Evolutionary conservation across 2,113 vertebrate species (phyloP), one percentile per base, ranked within the genome.

Genomic region (Miniopterus natalensis): DNA sequence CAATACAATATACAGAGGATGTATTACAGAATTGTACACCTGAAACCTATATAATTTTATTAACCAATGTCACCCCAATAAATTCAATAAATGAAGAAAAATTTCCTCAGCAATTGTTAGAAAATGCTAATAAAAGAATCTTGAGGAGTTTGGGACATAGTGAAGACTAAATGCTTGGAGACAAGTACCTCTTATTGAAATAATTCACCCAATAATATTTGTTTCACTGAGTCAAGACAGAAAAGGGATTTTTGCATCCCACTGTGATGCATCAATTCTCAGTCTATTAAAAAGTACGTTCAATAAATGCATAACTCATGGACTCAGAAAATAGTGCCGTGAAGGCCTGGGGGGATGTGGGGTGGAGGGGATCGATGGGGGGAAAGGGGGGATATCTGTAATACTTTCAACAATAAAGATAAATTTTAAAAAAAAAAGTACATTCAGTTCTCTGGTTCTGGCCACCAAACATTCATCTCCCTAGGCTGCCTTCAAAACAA

Each of bases 281-380:
- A 77, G n/a, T 78, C 95, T 89, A 91, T 91, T 93, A 84, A 93
- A 90, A 96, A 94, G 80, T 59, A 71, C 90, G 84, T 87, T 86
- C 57, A 51, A 36, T 36, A 36, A 36, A 36, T 36, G 36, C 36
- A 36, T 36, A 36, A 36, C 36, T 36, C 36, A 36, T 36, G 36
- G 36, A 36, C 36, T 36, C 36, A 36, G 36, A 36, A 36, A 36
- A 36, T 36, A 36, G 36, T 36, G 36, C 36, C 36, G 36, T 36
- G 36, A 36, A 36, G 36, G 36, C 36, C 36, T 36, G 36, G 36
- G 36, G 36, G 36, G 36, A 36, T 36, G 36, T 36, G 36, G 36
- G 36, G 36, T 36, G 36, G 36, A 36, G 36, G 36, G 36, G 36
- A 36, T 36, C 36, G 2, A 36, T 36, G 36, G 36, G 36, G 36